Percentiles rank a stretch among this genome's conserved stretches.
Evolutionary conservation across 2,113 vertebrate species (phyloP).

Genomic region (Natator depressus): DNA sequence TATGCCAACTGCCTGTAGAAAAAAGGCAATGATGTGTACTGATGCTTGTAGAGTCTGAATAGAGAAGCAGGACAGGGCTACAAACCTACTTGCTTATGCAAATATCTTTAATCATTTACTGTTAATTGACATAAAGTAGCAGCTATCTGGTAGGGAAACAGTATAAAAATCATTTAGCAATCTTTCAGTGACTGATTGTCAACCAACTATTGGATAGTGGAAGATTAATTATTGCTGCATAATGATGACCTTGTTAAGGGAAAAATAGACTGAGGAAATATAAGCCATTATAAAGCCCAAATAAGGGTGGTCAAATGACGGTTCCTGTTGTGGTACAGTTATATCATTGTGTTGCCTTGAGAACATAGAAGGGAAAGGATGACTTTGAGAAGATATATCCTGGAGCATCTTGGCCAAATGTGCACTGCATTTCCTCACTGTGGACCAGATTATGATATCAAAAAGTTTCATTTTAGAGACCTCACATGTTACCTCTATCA

Average conservation of each 20-base stretch:
- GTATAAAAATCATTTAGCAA: not conserved
- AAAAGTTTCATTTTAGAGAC: not conserved
- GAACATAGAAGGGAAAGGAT: not conserved
- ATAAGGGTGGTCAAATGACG: not conserved
- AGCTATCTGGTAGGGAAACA: not conserved
- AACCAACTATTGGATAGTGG: not conserved
- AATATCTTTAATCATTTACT: not conserved
- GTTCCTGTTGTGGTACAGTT: not conserved
- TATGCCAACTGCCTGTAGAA: not conserved
- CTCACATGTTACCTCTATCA: not conserved
- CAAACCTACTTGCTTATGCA: not conserved
- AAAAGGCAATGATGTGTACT: not conserved
- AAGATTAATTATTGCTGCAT: not conserved
- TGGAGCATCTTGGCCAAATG: not conserved
- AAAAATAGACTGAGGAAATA: not conserved
- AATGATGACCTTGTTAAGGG: not conserved
- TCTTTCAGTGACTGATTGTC: not conserved
- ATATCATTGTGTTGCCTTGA: not conserved
- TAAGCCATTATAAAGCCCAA: not conserved
- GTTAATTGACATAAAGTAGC: not conserved
- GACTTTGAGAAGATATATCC: not conserved
- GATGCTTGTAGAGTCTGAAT: not conserved
- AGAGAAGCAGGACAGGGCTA: not conserved
- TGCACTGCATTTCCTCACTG: accelerated
- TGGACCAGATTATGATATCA: not conserved